Base-by-base conservation (phyloP, 2,113 vertebrate genomes). In the Apistogramma diplotaenia region DNA sequence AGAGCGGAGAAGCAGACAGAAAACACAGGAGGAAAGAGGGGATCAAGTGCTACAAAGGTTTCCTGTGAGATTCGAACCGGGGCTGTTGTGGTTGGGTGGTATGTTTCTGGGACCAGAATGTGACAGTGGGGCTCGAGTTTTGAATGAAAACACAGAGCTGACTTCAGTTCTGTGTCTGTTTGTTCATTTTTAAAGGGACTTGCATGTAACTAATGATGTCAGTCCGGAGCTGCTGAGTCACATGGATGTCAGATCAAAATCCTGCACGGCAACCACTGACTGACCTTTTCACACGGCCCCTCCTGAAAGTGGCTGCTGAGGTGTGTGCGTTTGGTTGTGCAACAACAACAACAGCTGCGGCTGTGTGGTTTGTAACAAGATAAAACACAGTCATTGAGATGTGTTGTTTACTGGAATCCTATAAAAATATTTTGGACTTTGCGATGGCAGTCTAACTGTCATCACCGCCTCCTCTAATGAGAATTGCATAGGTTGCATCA, bases 401-500 rank as follows among this genome's bases (percentile, higher is more conserved):
- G 8, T 1, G 13, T 19, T 65, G 12, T 2, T 23, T 49, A 16
- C 49, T 8, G 59, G 12, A 11, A 56, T 51, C 23, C 57, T 12
- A 1, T 10, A 35, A 58, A 58, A 29, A 2, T 12, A 51, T 29
- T 56, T 67, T 54, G 21, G 43, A 33, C 29, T 13, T 37, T 2
- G 8, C 58, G 12, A 60, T 23, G 13, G 23, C 16, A 13, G 27
- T 46, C 8, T 13, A 76, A 75, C 70, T 49, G 51, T 18, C 33
- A 57, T 71, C 37, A 9, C 31, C 49, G 8, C 33, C 13, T 60
- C 55, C 54, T 70, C 77, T 82, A 46, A 13, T 54, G 61, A 43
- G 71, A 73, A 21, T n/a, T 82, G 62, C 62, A 40, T 49, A 79
- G 78, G 82, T 89, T 84, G 88, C 83, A 54, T 75, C 59, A 73